Percentiles rank a stretch among this genome's conserved stretches.
phyloP scores from a whole-genome alignment of 1,140 invertebrate species.

The Trachymyrmex cornetzi region DNA sequence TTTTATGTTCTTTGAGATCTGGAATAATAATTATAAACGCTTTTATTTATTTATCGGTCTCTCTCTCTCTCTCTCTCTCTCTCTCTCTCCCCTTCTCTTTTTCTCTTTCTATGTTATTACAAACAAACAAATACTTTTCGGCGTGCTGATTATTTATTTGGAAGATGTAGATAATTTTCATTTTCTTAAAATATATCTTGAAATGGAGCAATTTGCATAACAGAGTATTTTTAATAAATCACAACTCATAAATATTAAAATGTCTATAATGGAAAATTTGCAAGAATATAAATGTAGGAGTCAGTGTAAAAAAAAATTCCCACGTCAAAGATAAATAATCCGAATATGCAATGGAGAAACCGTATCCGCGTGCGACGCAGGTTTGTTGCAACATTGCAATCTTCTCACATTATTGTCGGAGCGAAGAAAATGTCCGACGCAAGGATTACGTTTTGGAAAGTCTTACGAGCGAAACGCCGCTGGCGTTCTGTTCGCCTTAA shows the following conservation, averaged over 20 bases:
- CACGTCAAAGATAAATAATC: not conserved
- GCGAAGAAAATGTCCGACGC: not conserved
- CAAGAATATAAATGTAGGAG: constrained; percentile 4
- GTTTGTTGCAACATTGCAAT: constrained; percentile 4
- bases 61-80: too few species aligned
- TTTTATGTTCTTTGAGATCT: too few species aligned
- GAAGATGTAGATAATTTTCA: not conserved
- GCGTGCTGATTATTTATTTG: constrained; percentile 35
- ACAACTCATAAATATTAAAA: constrained; percentile 28
- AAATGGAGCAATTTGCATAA: not conserved
- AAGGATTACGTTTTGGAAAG: constrained; percentile 31
- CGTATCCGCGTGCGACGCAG: not conserved
- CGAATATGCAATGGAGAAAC: not conserved
- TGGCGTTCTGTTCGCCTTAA: constrained; percentile 21
- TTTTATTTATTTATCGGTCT: too few species aligned
- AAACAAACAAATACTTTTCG: not conserved
- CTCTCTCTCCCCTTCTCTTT: not conserved
- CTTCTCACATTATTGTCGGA: not conserved
- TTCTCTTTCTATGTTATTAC: not conserved
- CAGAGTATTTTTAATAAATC: not conserved
- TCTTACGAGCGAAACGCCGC: constrained; percentile 12
- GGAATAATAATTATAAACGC: too few species aligned
- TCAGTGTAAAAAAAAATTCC: not conserved
- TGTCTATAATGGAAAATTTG: not conserved
- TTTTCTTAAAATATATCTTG: not conserved